phyloP scores from a whole-genome alignment of 2,797 vertebrate genomes.

The Lerista edwardsae region DNA sequence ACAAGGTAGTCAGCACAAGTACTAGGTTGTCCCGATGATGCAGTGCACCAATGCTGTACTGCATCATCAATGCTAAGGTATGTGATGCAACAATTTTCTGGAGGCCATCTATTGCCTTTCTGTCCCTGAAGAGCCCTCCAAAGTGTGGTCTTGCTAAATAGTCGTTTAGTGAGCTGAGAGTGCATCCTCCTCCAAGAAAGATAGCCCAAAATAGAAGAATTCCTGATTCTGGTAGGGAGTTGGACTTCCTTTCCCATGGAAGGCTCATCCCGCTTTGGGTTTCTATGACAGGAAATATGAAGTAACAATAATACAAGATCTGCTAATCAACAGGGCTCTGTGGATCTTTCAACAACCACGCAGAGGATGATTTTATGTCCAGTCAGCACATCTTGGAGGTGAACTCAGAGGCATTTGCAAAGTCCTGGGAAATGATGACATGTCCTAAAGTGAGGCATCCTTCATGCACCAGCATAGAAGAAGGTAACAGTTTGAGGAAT shows the following conservation, averaged over 20 bases:
- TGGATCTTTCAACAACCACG: constrained; percentile 81
- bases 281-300: background rate
- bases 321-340: constrained; percentile 78
- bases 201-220: too few species aligned
- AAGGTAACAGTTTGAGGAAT: constrained; percentile 66
- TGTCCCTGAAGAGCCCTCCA: too few species aligned
- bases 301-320: background rate
- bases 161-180: background rate
- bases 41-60: too few species aligned
- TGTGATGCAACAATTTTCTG: background rate
- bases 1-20: background rate
- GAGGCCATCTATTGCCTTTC: too few species aligned
- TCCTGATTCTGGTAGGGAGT: background rate
- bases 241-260: background rate
- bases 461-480: constrained; percentile 76
- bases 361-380: constrained; percentile 82
- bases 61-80: background rate
- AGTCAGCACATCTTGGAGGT: constrained; percentile 81
- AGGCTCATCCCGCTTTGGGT: background rate
- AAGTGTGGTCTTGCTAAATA: background rate
- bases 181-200: too few species aligned
- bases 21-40: background rate
- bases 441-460: constrained; percentile 53
- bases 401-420: constrained; percentile 74
- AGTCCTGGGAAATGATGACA: constrained; percentile 77